Percentiles rank a stretch among this genome's conserved stretches.
These are phyloP conservation scores for Escarpia spicata DNA, from an alignment of 2,888 invertebrate genomes.

Conservation along the genomic window DNA sequence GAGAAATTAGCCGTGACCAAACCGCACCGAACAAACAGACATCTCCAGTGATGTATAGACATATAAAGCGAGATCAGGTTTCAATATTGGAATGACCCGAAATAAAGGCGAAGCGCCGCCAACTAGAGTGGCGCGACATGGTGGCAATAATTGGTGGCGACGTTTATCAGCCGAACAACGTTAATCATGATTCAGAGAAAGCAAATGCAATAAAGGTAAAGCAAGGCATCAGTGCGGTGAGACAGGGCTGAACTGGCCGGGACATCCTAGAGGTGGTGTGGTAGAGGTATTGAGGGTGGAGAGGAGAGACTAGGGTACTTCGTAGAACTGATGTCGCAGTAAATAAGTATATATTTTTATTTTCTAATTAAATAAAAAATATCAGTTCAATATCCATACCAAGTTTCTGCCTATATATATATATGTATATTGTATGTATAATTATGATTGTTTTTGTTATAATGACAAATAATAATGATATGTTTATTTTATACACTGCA, in stretches of 20 bases:
- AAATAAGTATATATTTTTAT: not conserved
- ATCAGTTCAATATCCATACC: not conserved
- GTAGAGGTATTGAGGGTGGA: not conserved
- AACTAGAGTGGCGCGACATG: not conserved
- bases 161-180: not conserved
- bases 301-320: not conserved
- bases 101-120: not conserved
- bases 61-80: not conserved
- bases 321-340: not conserved
- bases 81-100: not conserved
- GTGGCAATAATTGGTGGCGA: not conserved
- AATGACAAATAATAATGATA: no score
- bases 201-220: not conserved
- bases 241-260: not conserved
- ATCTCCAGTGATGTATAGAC: not conserved
- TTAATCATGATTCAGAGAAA: not conserved
- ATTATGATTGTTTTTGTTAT: not conserved
- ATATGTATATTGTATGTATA: not conserved
- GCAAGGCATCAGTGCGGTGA: not conserved
- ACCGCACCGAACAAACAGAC: not conserved
- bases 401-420: not conserved
- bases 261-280: not conserved
- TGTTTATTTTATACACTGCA: no score
- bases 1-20: not conserved
- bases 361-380: not conserved